Base-by-base conservation (phyloP, 2,888 invertebrate genomes). In the Chloroclysta siterata region DNA sequence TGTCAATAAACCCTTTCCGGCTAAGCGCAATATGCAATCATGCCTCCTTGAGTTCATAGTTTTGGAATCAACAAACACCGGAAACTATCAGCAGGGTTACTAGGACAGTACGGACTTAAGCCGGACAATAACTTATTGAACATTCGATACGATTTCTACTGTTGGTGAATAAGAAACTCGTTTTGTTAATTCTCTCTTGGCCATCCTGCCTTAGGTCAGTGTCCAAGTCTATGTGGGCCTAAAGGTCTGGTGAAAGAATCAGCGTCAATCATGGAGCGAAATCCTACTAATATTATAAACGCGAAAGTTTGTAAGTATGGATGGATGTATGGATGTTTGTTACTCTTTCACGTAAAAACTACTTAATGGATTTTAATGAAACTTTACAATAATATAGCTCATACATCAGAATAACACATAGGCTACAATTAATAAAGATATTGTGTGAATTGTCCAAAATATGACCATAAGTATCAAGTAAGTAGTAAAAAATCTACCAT, bases 111-210 rank as follows among this genome's bases (percentile, higher is more conserved):
- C 71, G 57, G 58, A 63, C 76, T 74, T 73, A 72, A 66, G 72
- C 72, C 69, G 76, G 76, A 88, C 89, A 90, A 90, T 88, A 77
- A 78, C 63, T 73, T 74, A 90, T 91, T 89, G 83, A 89, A 70
- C 72, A 92, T 92, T 92, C 82, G 90, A 79, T 76, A 88, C 90
- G 89, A 87, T 83, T 88, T 90, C 84, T 80, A 75, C 41, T 74
- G 82, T 84, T 84, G 83, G 80, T 53, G 53, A 65, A 63, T 60
- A 50, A 33, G 58, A 61, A 58, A 53, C 42, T 47, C 17, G n/a
- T 4, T 57, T 39, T 47, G 41, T 36, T 47, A 13, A 17, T 8
- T 33, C 36, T 47, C 28, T 29, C 17, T 36, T 46, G 36, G 17
- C 3, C 13, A 39, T 17, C 15, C 15, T 17, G 51, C 13, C n/a